Evolutionary conservation across 2,888 invertebrate species (phyloP), one percentile per base, ranked within the genome.

Genomic region (Ormyrus nitidulus): DNA sequence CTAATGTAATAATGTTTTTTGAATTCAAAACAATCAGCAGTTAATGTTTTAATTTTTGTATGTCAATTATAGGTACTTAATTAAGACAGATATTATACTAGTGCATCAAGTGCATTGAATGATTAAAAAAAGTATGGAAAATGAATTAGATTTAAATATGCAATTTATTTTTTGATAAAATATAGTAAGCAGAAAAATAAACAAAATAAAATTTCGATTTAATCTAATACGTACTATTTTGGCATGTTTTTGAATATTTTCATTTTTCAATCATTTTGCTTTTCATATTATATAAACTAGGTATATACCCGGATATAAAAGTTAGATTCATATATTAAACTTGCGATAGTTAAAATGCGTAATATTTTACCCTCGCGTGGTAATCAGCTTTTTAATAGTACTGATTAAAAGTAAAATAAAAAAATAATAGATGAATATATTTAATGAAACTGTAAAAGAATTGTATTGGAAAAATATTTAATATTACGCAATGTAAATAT

Each of bases 91-190:
- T 10, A 64, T 54, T 64, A 56, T 56, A 73, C 56, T 46, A 54
- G 34, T 19, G 64, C 64, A 73, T 64, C 62, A 64, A 73, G 56
- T 56, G 34, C 34, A 34, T 73, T 56, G 46, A 73, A 19, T 3
- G 54, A 13, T 46, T 54, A 5, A 61, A 51, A 51, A 71, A 11
- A 61, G 13, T 8, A 61, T 11, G 51, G 44, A 51, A 34, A 13
- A 51, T 61, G 19, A 51, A 44, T 61, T 53, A 61, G 59, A 71
- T 44, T 61, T n/a, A 61, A 59, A 71, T 71, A 61, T 53, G 44
- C 11, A 49, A 71, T 49, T 71, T 71, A 71, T 71, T 71, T 71
- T 71, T 71, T 19, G 51, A 71, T 71, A 71, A 71, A 53, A 49
- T 53, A 11, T 59, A 10, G 65, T 73, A 49, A 49, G 0, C 7